Evolutionary conservation across 2,113 vertebrate species (phyloP), one percentile per base, ranked within the genome.

Genomic region (Cromileptes altivelis): DNA sequence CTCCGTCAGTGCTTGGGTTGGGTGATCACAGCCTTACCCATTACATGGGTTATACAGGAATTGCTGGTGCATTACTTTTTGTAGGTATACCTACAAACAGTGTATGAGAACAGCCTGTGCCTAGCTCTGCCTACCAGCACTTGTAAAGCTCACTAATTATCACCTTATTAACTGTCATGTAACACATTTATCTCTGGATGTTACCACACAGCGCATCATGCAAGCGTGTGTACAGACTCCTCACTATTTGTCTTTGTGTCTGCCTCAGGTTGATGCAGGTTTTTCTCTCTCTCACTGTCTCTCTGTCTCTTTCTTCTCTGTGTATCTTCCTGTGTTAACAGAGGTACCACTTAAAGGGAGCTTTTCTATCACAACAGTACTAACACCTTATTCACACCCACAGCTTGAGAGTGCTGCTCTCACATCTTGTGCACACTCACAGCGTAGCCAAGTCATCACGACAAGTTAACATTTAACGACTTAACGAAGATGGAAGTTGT

Each of bases 341-440:
- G 65, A 87, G 77, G 86, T 52, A 61, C 64, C 60, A 70, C 62
- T 75, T 77, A 82, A 49, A 85, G 27, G 74, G 73, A 64, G 74
- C 74, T 47, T 91, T 87, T 73, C 63, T 73, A 85, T 91, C 76
- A 69, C 75, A 87, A 81, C 82, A 74, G 53, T 75, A 62, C 62
- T 70, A 82, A 89, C 92, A 89, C 91, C 87, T 89, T 90, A 76
- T 94, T 94, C 89, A 84, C 91, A 91, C 81, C 64, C 82, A 75
- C 93, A 91, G 91, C 89, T 78, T 89, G 86, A 90, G 75, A 83
- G 82, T 75, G 82, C 37, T 80, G 80, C 88, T 88, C 82, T 78
- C 83, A 84, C 90, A 84, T 89, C 86, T 71, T 77, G 61, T 80
- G 77, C 76, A 71, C 85, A 80, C 78, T 83, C 84, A 27, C 23